These are phyloP conservation scores for Otocyon megalotis DNA, from an alignment of 2,113 vertebrate genomes.

Conservation along the genomic window DNA sequence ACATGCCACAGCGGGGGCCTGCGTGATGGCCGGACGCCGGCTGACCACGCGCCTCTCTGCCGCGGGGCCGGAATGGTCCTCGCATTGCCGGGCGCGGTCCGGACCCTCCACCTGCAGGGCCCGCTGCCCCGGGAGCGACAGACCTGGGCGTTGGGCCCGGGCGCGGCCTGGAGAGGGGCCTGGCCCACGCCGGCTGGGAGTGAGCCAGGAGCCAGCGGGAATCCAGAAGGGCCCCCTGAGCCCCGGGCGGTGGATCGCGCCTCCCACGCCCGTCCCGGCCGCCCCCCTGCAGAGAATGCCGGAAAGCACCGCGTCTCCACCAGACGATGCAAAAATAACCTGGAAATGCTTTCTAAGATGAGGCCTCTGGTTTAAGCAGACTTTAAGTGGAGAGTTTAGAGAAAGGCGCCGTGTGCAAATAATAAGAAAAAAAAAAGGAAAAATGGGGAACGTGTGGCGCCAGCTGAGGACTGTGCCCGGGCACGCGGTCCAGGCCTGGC, in stretches of 20 bases:
- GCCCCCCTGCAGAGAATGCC: not conserved
- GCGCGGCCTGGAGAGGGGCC: too few species aligned
- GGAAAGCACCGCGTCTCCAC: not conserved
- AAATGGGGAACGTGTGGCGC: not conserved
- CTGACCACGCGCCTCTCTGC: too few species aligned
- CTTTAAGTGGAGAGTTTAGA: not conserved
- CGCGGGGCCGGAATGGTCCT: too few species aligned
- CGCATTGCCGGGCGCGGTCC: not conserved
- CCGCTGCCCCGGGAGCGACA: accelerated
- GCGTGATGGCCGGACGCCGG: not conserved
- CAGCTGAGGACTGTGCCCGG: not conserved
- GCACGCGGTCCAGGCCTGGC: not conserved
- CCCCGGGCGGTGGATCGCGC: accelerated
- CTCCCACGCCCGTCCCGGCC: accelerated
- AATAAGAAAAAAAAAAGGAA: not conserved
- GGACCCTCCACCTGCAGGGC: accelerated
- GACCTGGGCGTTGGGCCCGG: not conserved
- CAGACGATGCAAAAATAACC: too few species aligned
- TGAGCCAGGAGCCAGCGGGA: not conserved
- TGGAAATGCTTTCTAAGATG: not conserved
- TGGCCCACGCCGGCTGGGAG: not conserved
- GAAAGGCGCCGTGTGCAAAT: not conserved
- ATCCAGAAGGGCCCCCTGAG: not conserved
- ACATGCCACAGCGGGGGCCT: not conserved
- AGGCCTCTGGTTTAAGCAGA: not conserved